A percentile compares a stretch with the other conserved stretches of the same genome.
These are phyloP conservation scores for Emydocephalus ijimae DNA, from an alignment of 2,113 vertebrate species.

Conservation along the genomic window DNA sequence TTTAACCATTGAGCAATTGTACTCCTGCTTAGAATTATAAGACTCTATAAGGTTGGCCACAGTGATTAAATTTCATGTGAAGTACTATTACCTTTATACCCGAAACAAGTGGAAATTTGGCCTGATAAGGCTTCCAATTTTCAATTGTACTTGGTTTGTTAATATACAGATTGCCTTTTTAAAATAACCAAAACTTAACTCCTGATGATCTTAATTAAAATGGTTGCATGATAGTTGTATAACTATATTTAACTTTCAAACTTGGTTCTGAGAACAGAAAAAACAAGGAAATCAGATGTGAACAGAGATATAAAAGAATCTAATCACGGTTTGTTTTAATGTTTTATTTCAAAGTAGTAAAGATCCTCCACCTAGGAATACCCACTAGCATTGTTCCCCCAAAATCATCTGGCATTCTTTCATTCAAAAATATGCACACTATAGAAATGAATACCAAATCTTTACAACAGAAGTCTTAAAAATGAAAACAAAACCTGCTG, in stretches of 20 bases:
- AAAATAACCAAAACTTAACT: background rate
- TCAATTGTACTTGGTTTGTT: background rate
- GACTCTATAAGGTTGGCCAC: background rate
- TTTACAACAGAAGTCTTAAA: background rate
- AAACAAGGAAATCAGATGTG: background rate
- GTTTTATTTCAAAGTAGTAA: background rate
- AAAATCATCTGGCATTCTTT: background rate
- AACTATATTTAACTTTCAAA: background rate
- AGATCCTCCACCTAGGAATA: background rate
- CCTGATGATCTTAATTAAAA: background rate
- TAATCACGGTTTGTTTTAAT: background rate
- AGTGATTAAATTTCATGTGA: background rate
- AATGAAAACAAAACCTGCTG: background rate
- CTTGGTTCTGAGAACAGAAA: background rate
- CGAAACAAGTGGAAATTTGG: background rate
- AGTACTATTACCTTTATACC: background rate
- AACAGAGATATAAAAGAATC: background rate
- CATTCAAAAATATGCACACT: background rate
- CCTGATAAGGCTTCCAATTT: background rate
- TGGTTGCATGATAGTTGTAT: background rate
- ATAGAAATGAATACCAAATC: background rate
- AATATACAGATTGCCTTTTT: background rate
- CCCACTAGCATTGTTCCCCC: background rate
- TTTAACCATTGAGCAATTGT: background rate
- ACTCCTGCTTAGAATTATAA: background rate